Evolutionary conservation across 2,888 invertebrate genomes (phyloP).

Genomic region (Polia nebulosa): DNA sequence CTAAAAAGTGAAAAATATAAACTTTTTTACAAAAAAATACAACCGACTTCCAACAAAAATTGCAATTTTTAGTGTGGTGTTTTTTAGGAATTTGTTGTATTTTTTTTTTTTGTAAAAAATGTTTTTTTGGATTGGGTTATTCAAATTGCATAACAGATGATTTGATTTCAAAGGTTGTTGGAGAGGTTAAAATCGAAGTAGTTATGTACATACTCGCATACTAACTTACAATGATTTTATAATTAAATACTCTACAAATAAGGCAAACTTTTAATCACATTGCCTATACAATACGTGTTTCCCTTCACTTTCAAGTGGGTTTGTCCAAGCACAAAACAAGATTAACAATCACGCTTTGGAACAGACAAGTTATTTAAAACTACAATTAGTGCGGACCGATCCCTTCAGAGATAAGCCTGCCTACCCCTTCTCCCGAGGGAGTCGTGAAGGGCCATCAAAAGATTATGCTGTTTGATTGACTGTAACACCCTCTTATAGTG

Average conservation of each 20-base stretch:
- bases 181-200: not conserved
- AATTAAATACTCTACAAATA: slow-evolving; percentile 7
- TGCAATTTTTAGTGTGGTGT: too few species aligned
- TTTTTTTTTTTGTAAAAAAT: too few species aligned
- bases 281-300: slow-evolving; percentile 3
- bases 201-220: not conserved
- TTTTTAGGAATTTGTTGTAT: too few species aligned
- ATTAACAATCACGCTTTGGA: slow-evolving; percentile 18
- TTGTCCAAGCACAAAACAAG: slow-evolving; percentile 14
- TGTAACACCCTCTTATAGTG: slow-evolving; percentile 28
- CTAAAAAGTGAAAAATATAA: too few species aligned
- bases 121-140: not conserved
- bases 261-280: slow-evolving; percentile 13
- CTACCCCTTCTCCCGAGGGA: slow-evolving; percentile 25
- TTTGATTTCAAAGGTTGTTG: not conserved
- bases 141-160: too few species aligned
- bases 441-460: slow-evolving; percentile 47
- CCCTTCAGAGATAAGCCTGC: slow-evolving; percentile 24
- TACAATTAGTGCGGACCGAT: slow-evolving; percentile 44
- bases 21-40: too few species aligned
- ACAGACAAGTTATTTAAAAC: slow-evolving; percentile 46
- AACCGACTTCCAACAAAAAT: too few species aligned
- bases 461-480: slow-evolving; percentile 49
- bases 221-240: not conserved
- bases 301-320: slow-evolving; percentile 22